phyloP scores from a whole-genome alignment of 2,113 vertebrate species.

The Alces alces region DNA sequence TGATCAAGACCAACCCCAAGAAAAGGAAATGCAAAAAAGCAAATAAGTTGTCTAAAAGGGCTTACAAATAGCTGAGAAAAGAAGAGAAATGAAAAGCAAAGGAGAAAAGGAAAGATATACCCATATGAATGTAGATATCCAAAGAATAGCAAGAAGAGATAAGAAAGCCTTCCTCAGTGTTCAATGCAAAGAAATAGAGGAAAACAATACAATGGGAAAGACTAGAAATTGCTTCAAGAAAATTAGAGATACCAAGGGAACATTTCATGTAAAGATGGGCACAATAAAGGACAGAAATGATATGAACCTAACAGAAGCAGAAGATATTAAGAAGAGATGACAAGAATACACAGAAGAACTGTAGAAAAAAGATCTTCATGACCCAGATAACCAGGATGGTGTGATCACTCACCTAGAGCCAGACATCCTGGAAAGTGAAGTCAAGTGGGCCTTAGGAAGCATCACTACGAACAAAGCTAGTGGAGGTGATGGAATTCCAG shows the following conservation, averaged over 20 bases:
- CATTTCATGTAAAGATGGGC: background rate
- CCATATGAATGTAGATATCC: background rate
- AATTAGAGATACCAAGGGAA: background rate
- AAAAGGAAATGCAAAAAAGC: background rate
- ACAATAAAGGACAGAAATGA: background rate
- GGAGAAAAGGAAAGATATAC: background rate
- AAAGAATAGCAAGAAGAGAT: background rate
- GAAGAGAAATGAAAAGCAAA: background rate
- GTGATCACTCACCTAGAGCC: background rate
- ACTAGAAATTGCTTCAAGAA: background rate
- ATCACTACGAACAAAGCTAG: background rate
- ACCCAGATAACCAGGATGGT: background rate
- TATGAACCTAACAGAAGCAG: background rate
- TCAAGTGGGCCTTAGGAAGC: background rate
- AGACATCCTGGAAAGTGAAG: background rate
- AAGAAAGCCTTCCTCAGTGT: background rate
- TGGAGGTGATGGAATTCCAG: background rate
- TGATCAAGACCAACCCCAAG: background rate
- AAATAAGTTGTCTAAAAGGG: background rate
- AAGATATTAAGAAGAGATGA: background rate
- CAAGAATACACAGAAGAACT: background rate
- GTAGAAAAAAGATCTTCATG: background rate
- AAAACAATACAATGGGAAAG: background rate
- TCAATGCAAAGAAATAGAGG: background rate
- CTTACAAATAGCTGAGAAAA: background rate